Base-by-base conservation (phyloP, 2,797 vertebrate genomes). In the Tadarida brasiliensis region DNA sequence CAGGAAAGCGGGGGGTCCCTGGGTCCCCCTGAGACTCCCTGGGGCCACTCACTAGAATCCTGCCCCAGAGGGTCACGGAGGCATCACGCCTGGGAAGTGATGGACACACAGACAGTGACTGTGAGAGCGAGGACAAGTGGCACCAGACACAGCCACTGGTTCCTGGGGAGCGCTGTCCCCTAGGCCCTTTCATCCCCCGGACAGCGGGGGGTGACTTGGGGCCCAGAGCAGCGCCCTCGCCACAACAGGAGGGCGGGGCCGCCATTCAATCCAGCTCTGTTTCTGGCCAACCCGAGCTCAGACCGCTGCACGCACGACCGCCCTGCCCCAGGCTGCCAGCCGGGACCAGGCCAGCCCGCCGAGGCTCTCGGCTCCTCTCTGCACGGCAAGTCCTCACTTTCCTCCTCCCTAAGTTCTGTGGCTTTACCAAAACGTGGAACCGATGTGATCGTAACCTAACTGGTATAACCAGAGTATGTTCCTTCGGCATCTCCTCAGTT, bases 221-320 rank as follows among this genome's bases (percentile, higher is more conserved):
- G 56, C 49, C 7, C 20, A 65, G 49, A 35, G n/a, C 33, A 87
- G 35, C 3, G 11, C 33, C 19, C 28, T 11, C 11, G 56, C 5
- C 24, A 30, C 24, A 11, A 5, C 6, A 9, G 30, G 8, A 20
- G 2, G 47, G 28, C 7, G 56, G 10, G 15, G 47, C 11, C 11
- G 0, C 51, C 16, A 22, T 4, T 7, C 68, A 22, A 11, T 4
- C 11, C 22, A 54, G 35, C 17, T 12, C 67, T 54, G 35, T 20
- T 19, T 17, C 33, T 3, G n/a, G 33, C 49, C 49, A 49, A 44
- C 26, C 26, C 22, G 1, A 8, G 20, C 33, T 28, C 20, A 57
- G 19, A 7, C 30, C 0, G 26, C 33, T 3, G 54, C n/a, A 2
- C 56, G 11, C 39, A 4, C 63, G 0, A 15, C 28, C 2, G 2